Evolutionary conservation across 2,113 vertebrate species (phyloP).

Genomic region (Tyto alba): DNA sequence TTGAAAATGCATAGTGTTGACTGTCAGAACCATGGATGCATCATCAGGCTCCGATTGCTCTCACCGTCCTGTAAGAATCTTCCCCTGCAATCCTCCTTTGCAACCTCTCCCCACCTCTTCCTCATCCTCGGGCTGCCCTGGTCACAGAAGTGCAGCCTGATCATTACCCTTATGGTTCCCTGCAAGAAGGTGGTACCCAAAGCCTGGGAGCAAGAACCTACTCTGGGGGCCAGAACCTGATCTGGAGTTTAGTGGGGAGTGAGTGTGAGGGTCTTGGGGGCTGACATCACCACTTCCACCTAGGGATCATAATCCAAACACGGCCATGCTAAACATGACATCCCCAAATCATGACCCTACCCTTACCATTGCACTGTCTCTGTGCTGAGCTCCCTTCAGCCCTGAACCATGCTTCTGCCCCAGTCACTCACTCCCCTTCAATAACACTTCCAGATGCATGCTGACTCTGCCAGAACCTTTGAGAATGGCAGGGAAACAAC

Average conservation of each 20-base stretch:
- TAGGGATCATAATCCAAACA: neutral
- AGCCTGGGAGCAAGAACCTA: neutral
- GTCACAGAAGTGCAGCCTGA: neutral
- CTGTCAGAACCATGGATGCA: neutral
- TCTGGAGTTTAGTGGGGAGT: neutral
- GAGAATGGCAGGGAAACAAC: neutral
- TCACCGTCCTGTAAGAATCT: neutral
- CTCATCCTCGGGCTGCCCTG: neutral
- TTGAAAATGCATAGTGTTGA: neutral
- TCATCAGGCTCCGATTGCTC: neutral
- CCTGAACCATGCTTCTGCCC: neutral
- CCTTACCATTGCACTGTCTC: neutral
- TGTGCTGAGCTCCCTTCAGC: neutral
- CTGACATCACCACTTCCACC: too few species aligned
- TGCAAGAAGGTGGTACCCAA: neutral
- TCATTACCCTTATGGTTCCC: neutral
- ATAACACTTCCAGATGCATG: neutral
- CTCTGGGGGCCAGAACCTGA: too few species aligned
- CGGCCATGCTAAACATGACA: neutral
- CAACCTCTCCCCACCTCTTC: neutral
- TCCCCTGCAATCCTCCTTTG: neutral
- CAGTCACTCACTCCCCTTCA: fast-evolving
- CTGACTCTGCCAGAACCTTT: neutral
- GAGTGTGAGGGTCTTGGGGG: too few species aligned
- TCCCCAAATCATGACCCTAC: neutral